Percentiles rank a stretch among this genome's conserved stretches.
Conservation (phyloP, 2,113 vertebrate genomes). For the Pteruthius melanotis region DNA sequence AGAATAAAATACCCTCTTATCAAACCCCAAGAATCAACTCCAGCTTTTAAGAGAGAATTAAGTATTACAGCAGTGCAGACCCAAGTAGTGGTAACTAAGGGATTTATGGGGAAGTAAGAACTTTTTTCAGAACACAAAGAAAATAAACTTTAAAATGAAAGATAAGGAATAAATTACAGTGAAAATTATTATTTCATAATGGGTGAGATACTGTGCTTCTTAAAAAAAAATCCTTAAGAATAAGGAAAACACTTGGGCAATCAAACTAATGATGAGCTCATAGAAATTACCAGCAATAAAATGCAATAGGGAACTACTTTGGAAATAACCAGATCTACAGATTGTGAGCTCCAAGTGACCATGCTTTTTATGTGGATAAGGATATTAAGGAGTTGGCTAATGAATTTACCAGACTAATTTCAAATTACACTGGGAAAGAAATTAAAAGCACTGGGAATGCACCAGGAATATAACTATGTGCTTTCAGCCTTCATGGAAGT, state of each 20-base stretch:
- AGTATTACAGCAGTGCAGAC: background rate
- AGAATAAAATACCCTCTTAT: background rate
- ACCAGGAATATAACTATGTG: background rate
- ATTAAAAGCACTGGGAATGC: background rate
- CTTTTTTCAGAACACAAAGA: background rate
- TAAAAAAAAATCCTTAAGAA: background rate
- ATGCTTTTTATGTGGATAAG: background rate
- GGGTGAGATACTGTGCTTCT: background rate
- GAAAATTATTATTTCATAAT: background rate
- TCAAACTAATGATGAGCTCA: background rate
- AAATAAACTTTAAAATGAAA: background rate
- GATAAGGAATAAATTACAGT: background rate
- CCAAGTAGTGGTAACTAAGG: background rate
- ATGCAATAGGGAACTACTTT: background rate
- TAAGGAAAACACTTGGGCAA: background rate
- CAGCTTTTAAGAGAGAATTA: background rate
- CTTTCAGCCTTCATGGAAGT: slow-evolving; percentile 5
- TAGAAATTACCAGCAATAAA: background rate
- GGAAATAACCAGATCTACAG: background rate
- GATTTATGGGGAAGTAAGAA: background rate
- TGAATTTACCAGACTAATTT: background rate
- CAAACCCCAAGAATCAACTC: background rate
- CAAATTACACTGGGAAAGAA: background rate
- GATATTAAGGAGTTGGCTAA: background rate
- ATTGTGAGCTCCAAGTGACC: background rate